A percentile compares a stretch with the other conserved stretches of the same genome.
Conservation (phyloP, 2,797 vertebrate genomes). For the Centropyge bicolor region DNA sequence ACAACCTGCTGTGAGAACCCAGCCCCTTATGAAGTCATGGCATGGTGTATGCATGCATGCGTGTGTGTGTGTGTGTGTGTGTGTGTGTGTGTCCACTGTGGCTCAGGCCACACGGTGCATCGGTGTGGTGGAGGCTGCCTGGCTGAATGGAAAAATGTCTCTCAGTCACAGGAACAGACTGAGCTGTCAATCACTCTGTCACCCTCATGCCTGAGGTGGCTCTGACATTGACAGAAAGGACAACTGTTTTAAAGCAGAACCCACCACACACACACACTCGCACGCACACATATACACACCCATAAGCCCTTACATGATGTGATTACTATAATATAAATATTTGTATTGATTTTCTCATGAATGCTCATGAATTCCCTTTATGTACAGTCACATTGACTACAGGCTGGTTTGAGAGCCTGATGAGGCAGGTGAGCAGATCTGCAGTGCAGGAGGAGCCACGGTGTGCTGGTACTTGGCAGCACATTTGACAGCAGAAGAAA, state of each 20-base stretch:
- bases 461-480: too few species aligned
- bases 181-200: slow-evolving; percentile 52
- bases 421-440: too few species aligned
- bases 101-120: background rate
- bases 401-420: background rate
- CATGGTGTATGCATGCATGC: background rate
- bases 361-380: background rate
- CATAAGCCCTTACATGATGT: background rate
- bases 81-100: background rate
- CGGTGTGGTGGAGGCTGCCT: background rate
- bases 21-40: slow-evolving; percentile 26
- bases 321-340: background rate
- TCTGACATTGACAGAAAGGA: slow-evolving; percentile 36
- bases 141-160: slow-evolving; percentile 50
- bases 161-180: slow-evolving; percentile 37
- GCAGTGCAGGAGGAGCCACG: too few species aligned
- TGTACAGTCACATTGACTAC: background rate
- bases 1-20: background rate
- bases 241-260: background rate
- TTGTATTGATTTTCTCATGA: background rate
- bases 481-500: too few species aligned
- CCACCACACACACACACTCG: background rate
- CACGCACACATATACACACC: background rate
- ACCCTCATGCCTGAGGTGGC: slow-evolving; percentile 29
- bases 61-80: slow-evolving; percentile 14